Percentiles rank a stretch among this genome's conserved stretches.
phyloP scores from a whole-genome alignment of 2,113 vertebrate species.

The Edolisoma coerulescens region DNA sequence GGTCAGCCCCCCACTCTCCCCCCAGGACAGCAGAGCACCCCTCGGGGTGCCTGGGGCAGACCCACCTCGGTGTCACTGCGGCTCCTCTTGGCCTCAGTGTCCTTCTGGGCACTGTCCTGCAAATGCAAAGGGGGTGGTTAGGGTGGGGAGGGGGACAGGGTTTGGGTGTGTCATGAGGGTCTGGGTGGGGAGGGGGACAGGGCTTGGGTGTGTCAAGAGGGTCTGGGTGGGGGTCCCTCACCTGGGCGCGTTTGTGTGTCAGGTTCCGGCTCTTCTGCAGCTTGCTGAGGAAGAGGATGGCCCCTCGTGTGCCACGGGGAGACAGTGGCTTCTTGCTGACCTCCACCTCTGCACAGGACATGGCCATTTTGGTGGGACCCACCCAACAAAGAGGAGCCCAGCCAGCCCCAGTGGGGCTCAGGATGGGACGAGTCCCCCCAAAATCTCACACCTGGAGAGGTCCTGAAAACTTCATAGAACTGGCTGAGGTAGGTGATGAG shows the following conservation, averaged over 20 bases:
- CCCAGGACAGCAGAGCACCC: background rate
- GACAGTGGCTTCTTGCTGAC: conserved; percentile 43
- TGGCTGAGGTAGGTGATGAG: conserved; percentile 93
- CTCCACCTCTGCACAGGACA: conserved; percentile 43
- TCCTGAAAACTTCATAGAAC: conserved; percentile 78
- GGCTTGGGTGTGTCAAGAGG: background rate
- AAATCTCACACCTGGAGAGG: background rate
- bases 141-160: background rate
- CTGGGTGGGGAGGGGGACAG: background rate
- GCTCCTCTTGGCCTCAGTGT: conserved; percentile 27
- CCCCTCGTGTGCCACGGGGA: conserved; percentile 67
- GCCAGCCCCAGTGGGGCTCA: background rate
- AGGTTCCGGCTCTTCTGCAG: conserved; percentile 81
- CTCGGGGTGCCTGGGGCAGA: background rate
- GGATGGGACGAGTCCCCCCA: background rate
- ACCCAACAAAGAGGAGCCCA: background rate
- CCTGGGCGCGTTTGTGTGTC: conserved; percentile 72
- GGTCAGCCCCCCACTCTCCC: background rate
- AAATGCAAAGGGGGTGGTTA: background rate
- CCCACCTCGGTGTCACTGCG: background rate
- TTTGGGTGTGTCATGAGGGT: background rate
- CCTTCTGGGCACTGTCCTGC: conserved; percentile 25
- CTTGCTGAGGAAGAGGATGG: conserved; percentile 88
- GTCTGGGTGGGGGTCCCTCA: background rate
- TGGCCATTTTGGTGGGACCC: background rate